Conservation (phyloP, 2,797 vertebrate species). For the Dallia pectoralis region DNA sequence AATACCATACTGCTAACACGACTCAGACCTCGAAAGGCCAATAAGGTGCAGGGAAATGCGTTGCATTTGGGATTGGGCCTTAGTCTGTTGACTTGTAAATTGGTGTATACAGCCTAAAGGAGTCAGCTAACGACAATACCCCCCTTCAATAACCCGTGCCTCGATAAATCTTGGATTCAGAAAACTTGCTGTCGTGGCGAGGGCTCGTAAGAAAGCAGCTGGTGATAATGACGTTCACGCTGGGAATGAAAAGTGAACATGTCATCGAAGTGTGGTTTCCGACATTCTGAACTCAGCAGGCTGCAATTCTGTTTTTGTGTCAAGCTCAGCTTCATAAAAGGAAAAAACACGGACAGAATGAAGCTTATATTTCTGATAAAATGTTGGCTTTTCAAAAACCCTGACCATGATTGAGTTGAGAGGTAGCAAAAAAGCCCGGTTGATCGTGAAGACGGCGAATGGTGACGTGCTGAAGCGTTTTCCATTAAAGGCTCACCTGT, state of each 20-base stretch:
- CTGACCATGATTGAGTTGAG: background rate
- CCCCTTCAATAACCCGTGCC: background rate
- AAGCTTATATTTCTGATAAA: background rate
- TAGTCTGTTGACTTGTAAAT: constrained; percentile 47
- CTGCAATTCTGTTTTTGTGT: background rate
- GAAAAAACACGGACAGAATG: background rate
- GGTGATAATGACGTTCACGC: background rate
- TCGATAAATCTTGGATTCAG: background rate
- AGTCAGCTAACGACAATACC: background rate
- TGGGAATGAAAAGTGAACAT: background rate
- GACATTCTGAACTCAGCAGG: background rate
- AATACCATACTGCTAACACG: too few relatives aligned
- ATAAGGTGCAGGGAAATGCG: too few relatives aligned
- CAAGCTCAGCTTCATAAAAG: background rate
- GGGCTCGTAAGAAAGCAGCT: background rate
- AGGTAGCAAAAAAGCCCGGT: background rate
- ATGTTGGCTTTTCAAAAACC: background rate
- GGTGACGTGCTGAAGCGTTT: background rate
- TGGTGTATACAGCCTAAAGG: constrained; percentile 20
- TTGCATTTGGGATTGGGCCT: constrained; percentile 18
- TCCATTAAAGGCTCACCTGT: constrained; percentile 42
- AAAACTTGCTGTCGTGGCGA: background rate
- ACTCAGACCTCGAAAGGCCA: too few relatives aligned
- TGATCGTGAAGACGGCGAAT: background rate
- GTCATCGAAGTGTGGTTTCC: background rate